Evolutionary conservation across 2,888 invertebrate species (phyloP).

Genomic region (Trachelus stipa): DNA sequence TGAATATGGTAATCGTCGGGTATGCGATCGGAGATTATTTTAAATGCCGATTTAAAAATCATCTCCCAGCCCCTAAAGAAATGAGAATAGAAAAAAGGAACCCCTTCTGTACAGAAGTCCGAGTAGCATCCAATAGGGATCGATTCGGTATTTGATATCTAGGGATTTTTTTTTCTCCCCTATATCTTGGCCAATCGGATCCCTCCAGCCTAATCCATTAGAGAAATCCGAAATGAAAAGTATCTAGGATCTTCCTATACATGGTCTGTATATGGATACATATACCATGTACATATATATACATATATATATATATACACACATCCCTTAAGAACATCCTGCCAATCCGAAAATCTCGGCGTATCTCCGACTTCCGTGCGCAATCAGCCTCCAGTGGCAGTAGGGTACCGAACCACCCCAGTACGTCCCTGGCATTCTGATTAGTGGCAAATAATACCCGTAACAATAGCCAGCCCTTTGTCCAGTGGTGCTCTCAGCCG

Average conservation of each 20-base stretch:
- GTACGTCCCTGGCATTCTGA: conserved; percentile 31
- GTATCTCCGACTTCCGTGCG: neutral
- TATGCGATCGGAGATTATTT: neutral
- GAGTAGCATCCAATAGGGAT: neutral
- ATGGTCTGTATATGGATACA: neutral
- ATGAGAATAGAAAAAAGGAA: neutral
- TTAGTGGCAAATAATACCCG: conserved; percentile 46
- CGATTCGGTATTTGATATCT: neutral
- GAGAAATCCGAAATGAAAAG: neutral
- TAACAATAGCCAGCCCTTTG: conserved; percentile 39
- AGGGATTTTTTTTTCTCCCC: neutral
- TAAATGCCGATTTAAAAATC: neutral
- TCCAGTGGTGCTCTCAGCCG: conserved; percentile 22
- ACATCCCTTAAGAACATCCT: neutral
- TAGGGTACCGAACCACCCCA: neutral
- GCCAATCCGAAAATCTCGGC: neutral
- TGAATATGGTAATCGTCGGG: neutral
- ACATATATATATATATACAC: neutral
- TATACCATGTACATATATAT: neutral
- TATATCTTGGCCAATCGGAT: neutral
- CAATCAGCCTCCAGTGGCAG: conserved; percentile 6
- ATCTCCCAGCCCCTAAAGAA: neutral
- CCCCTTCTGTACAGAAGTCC: neutral
- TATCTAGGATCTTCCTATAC: neutral
- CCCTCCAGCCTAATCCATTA: neutral